Percentiles rank a stretch among this genome's conserved stretches.
These are phyloP conservation scores for Leptopilina clavipes DNA, from an alignment of 1,140 invertebrate genomes.

Conservation along the genomic window DNA sequence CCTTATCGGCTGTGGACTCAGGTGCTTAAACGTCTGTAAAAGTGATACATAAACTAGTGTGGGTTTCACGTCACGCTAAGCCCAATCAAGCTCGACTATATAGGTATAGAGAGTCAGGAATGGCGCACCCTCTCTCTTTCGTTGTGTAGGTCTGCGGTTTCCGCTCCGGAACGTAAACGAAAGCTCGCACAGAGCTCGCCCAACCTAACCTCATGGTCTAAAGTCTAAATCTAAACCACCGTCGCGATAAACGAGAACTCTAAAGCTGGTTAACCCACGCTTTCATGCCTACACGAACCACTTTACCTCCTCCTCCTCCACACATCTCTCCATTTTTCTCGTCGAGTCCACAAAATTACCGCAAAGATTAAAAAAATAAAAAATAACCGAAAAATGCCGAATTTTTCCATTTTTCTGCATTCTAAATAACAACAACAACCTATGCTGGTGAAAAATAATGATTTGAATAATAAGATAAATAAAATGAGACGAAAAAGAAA, in stretches of 20 bases:
- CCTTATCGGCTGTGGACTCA: conserved; percentile 10
- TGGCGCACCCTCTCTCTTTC: background rate
- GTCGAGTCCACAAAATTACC: too few species aligned
- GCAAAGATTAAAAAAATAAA: too few species aligned
- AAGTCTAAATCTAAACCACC: conserved; percentile 12
- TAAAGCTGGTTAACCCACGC: conserved; percentile 28
- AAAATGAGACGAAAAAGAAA: background rate
- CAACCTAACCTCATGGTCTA: conserved; percentile 5
- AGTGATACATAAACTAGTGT: background rate
- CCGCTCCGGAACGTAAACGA: conserved; percentile 18
- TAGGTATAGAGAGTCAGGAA: too few species aligned
- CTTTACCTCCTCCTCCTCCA: background rate
- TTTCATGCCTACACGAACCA: conserved; percentile 3
- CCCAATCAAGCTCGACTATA: background rate
- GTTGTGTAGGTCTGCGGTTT: conserved; percentile 14
- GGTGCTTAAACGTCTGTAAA: conserved; percentile 16
- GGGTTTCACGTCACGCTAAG: background rate
- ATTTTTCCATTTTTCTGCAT: too few species aligned
- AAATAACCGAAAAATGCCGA: too few species aligned
- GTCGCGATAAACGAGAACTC: conserved; percentile 16
- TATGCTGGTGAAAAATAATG: too few species aligned
- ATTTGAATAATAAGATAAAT: too few species aligned
- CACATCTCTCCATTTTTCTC: background rate
- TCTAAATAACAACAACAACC: too few species aligned
- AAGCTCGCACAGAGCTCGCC: conserved; percentile 3